These are phyloP conservation scores for Tigriopus japonicus DNA, from an alignment of 1,140 invertebrate species.

Conservation along the genomic window DNA sequence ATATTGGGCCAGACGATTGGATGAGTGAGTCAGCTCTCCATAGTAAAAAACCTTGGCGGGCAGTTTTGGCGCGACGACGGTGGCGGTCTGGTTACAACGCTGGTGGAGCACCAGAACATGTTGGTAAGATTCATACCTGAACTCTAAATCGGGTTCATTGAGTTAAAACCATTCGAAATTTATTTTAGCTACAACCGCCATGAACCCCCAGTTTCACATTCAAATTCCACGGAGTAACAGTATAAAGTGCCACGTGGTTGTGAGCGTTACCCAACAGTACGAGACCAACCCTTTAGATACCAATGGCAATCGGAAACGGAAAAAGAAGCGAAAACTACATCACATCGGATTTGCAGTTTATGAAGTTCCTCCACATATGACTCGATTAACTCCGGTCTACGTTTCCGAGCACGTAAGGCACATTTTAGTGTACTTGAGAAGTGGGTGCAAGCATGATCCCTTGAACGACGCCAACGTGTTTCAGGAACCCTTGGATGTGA, in stretches of 20 bases:
- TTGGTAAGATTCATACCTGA: constrained; percentile 32
- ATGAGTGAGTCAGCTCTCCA: constrained; percentile 43
- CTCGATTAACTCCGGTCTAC: constrained; percentile 38
- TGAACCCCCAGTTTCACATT: constrained; percentile 51
- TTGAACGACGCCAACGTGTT: not conserved
- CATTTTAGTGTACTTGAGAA: too few species aligned
- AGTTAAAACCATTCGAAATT: too few species aligned
- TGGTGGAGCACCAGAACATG: constrained; percentile 40
- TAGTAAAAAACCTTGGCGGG: constrained; percentile 45
- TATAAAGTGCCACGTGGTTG: constrained; percentile 47
- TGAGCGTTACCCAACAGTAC: constrained; percentile 50
- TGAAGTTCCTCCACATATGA: constrained; percentile 41
- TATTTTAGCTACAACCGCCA: constrained; percentile 38
- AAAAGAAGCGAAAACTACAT: constrained; percentile 17
- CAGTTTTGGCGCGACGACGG: constrained; percentile 42
- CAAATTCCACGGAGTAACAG: constrained; percentile 36
- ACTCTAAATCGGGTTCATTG: too few species aligned
- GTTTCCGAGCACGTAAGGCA: constrained; percentile 35
- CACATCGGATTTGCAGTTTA: constrained; percentile 40
- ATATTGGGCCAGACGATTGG: constrained; percentile 56
- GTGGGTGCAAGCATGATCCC: too few species aligned
- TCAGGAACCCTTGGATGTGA: constrained; percentile 44
- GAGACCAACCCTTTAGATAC: constrained; percentile 28
- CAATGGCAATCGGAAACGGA: constrained; percentile 7
- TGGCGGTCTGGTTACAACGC: constrained; percentile 48